Evolutionary conservation across 2,888 invertebrate species (phyloP).

Genomic region (Elegia similella): DNA sequence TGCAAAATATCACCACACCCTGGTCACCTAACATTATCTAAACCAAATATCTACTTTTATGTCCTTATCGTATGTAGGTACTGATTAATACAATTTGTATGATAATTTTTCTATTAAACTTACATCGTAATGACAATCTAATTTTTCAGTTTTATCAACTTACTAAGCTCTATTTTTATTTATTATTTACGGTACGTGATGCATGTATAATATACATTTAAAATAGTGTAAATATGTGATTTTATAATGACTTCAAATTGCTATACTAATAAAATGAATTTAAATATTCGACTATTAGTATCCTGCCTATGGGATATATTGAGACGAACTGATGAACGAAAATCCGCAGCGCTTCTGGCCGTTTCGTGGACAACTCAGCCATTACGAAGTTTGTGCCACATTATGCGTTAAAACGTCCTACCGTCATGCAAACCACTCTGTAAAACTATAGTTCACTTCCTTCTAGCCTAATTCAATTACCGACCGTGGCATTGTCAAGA

Average conservation of each 20-base stretch:
- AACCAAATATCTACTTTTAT: slow-evolving; percentile 75
- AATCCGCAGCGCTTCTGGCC: slow-evolving; percentile 7
- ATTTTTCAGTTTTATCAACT: slow-evolving; percentile 70
- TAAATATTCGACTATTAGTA: slow-evolving; percentile 41
- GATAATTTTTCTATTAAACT: slow-evolving; percentile 72
- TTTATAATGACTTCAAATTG: slow-evolving; percentile 62
- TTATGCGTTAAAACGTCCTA: slow-evolving; percentile 17
- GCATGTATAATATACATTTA: slow-evolving; percentile 73
- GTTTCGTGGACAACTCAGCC: slow-evolving; percentile 1
- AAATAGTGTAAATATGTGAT: slow-evolving; percentile 79
- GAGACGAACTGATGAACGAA: slow-evolving; percentile 16
- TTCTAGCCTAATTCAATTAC: slow-evolving; percentile 44
- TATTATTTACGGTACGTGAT: slow-evolving; percentile 70
- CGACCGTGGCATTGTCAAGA: slow-evolving; percentile 50
- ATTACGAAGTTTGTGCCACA: slow-evolving; percentile 14
- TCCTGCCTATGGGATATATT: slow-evolving; percentile 52
- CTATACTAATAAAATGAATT: slow-evolving; percentile 48
- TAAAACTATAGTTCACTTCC: slow-evolving; percentile 37
- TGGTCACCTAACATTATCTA: slow-evolving; percentile 81
- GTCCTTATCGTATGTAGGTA: slow-evolving; percentile 68
- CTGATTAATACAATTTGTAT: slow-evolving; percentile 72
- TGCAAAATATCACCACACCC: slow-evolving; percentile 82
- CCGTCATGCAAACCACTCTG: slow-evolving; percentile 26
- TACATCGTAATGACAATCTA: slow-evolving; percentile 71
- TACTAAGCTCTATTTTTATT: slow-evolving; percentile 81